A percentile compares a stretch with the other conserved stretches of the same genome.
Conservation (phyloP, 2,797 vertebrate species). For the Bryconaethiops microstoma region DNA sequence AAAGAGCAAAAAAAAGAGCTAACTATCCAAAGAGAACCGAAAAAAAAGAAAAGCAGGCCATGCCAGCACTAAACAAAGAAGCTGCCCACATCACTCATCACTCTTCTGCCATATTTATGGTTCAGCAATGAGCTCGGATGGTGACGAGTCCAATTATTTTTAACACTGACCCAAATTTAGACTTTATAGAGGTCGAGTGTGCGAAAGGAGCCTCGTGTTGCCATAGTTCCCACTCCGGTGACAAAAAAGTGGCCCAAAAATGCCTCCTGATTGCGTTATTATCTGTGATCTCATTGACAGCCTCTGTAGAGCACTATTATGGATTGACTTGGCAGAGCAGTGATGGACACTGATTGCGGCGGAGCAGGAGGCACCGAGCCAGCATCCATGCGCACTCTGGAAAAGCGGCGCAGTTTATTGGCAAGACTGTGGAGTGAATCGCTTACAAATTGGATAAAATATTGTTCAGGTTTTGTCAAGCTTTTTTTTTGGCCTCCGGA, state of each 20-base stretch:
- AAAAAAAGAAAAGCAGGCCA: not conserved
- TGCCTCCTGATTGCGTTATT: constrained; percentile 23
- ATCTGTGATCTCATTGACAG: constrained; percentile 27
- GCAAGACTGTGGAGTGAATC: constrained; percentile 7
- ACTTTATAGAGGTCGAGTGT: not conserved
- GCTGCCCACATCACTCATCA: not conserved
- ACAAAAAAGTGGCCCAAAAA: not conserved
- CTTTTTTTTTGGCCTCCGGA: not conserved
- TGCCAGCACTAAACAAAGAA: not conserved
- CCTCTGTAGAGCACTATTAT: not conserved
- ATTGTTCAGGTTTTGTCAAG: constrained; percentile 13
- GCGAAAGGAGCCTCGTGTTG: not conserved
- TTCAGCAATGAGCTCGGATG: not conserved
- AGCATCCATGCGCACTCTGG: constrained; percentile 1
- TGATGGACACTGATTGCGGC: constrained; percentile 42
- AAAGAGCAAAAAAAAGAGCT: not conserved
- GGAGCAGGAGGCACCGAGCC: constrained; percentile 14
- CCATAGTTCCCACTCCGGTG: constrained; percentile 2
- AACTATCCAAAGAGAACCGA: not conserved
- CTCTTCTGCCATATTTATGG: not conserved
- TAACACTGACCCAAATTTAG: not conserved
- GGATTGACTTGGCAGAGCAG: constrained; percentile 26
- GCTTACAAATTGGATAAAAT: constrained; percentile 18
- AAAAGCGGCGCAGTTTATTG: constrained; percentile 7
- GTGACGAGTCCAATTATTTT: constrained; percentile 8